phyloP scores from a whole-genome alignment of 2,888 invertebrate genomes.

The Cantharis flavilabris region DNA sequence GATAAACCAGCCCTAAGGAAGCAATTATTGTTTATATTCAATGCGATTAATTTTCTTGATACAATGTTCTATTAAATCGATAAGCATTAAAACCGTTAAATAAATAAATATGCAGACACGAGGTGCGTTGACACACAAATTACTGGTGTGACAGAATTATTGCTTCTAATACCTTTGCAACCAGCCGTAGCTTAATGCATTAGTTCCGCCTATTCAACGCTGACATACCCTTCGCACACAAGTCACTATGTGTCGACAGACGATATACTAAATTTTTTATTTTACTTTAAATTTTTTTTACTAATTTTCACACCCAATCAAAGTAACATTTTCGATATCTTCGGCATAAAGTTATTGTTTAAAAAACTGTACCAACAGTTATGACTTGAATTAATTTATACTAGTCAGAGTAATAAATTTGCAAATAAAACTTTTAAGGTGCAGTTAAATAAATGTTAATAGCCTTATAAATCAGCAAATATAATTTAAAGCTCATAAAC shows the following conservation, averaged over 20 bases:
- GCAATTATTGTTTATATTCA: background rate
- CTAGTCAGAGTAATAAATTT: background rate
- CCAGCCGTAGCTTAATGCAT: conserved; percentile 49
- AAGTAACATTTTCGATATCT: background rate
- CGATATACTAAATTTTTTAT: conserved; percentile 5
- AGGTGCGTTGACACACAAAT: conserved; percentile 40
- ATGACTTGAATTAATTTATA: background rate
- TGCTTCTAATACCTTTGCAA: conserved; percentile 47
- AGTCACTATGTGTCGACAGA: conserved; percentile 30
- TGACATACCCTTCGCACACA: conserved; percentile 29
- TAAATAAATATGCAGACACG: conserved; percentile 7
- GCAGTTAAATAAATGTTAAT: conserved; percentile 4
- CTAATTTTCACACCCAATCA: background rate
- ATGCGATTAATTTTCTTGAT: background rate
- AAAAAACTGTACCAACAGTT: background rate
- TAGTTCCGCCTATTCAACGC: conserved; percentile 45
- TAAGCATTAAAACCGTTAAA: conserved; percentile 5
- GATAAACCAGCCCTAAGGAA: background rate
- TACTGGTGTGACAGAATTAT: conserved; percentile 48
- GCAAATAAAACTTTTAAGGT: conserved; percentile 3
- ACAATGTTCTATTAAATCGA: background rate
- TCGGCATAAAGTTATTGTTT: background rate
- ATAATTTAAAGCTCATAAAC: conserved; percentile 4
- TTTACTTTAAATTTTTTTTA: background rate
- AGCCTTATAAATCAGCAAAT: background rate